phyloP scores from a whole-genome alignment of 2,797 vertebrate genomes.

The Champsocephalus esox region DNA sequence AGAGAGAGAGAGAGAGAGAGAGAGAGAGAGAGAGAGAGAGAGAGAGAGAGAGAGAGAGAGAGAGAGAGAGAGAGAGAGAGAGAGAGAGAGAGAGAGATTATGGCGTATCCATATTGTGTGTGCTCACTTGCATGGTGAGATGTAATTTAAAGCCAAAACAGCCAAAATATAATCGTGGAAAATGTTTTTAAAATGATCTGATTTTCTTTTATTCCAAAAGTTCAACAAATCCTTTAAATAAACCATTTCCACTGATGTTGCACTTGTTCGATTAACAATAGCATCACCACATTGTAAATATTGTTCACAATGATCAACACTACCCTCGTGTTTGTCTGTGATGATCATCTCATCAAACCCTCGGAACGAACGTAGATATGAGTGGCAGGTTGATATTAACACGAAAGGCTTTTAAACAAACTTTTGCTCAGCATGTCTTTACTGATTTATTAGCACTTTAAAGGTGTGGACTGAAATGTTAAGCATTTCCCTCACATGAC shows the following conservation, averaged over 20 bases:
- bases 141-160: no score
- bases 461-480: conserved; percentile 50
- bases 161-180: no score
- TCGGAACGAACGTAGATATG: neutral
- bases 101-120: no score
- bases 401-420: conserved; percentile 7
- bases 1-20: no score
- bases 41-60: no score
- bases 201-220: no score
- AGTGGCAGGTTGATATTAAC: conserved; percentile 8
- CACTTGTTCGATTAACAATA: neutral
- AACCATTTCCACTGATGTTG: neutral
- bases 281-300: neutral
- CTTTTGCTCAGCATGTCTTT: conserved; percentile 9
- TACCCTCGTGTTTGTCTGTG: neutral
- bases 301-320: neutral
- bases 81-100: neutral
- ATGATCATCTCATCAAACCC: neutral
- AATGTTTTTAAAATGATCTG: no score
- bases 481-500: conserved; percentile 18
- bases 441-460: conserved; percentile 38
- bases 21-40: neutral
- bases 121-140: no score
- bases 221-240: neutral
- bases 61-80: no score